Percentiles rank a stretch among this genome's conserved stretches.
These are phyloP conservation scores for Trichomalopsis sarcophagae DNA, from an alignment of 1,140 invertebrate species.

Conservation along the genomic window DNA sequence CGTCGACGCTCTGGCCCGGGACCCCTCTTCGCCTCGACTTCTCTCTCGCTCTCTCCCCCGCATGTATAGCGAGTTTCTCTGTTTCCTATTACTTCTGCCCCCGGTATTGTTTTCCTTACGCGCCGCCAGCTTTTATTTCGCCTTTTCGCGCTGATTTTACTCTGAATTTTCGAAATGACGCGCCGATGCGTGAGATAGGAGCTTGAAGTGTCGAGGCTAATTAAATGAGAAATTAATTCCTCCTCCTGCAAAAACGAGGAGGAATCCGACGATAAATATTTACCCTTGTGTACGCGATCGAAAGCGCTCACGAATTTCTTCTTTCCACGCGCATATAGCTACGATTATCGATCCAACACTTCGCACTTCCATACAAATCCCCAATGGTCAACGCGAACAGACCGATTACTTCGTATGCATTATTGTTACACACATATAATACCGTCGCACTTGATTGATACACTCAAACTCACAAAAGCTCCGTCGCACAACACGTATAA, in stretches of 20 bases:
- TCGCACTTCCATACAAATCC: no score
- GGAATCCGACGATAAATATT: not conserved
- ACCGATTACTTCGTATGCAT: not conserved
- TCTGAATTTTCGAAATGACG: not conserved
- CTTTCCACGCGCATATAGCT: no score
- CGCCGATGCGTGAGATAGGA: no score
- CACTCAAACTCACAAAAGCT: no score
- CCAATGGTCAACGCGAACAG: not conserved
- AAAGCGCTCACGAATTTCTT: no score
- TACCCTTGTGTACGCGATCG: no score
- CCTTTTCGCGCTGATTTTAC: not conserved
- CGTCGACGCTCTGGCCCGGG: conserved; percentile 42
- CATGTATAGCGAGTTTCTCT: not conserved
- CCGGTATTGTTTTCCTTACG: conserved; percentile 8
- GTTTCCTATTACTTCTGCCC: conserved; percentile 18
- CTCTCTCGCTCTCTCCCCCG: not conserved
- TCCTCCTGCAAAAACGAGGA: not conserved
- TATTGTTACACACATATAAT: no score
- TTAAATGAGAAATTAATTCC: no score
- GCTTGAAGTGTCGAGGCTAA: no score
- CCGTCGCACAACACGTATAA: no score
- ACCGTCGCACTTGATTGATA: no score
- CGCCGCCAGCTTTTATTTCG: conserved; percentile 28
- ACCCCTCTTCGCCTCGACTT: conserved; percentile 49
- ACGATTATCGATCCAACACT: no score